Evolutionary conservation across 2,797 vertebrate genomes (phyloP).

Genomic region (Myotis myotis): DNA sequence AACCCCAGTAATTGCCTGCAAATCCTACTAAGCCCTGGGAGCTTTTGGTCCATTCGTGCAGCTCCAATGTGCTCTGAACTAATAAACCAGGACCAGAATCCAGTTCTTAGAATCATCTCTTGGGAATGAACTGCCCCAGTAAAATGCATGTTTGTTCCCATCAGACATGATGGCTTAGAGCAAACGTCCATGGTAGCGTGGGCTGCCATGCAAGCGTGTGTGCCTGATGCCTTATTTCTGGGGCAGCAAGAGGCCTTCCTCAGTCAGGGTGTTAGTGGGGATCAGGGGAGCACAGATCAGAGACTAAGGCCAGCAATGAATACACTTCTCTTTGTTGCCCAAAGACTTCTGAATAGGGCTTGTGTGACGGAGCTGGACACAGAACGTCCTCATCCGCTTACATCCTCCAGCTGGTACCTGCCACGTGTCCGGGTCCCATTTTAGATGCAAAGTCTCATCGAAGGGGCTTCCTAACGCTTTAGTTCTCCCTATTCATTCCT

Average conservation of each 20-base stretch:
- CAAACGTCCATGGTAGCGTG: not conserved
- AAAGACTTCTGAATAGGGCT: not conserved
- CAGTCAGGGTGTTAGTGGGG: fast-evolving
- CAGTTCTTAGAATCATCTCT: constrained; percentile 39
- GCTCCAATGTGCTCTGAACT: not conserved
- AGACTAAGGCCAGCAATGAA: not conserved
- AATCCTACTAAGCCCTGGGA: constrained; percentile 57
- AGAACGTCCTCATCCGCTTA: fast-evolving
- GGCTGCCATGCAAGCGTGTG: fast-evolving
- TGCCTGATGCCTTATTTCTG: not conserved
- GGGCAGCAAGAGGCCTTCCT: not conserved
- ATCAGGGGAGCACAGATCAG: not conserved
- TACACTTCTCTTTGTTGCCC: not conserved
- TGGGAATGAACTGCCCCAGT: not conserved
- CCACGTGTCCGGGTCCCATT: not conserved
- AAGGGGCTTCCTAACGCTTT: not conserved
- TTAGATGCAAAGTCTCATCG: not conserved
- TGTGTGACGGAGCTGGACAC: not conserved
- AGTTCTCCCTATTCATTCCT: not conserved
- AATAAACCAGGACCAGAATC: constrained; percentile 51
- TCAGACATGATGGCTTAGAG: not conserved
- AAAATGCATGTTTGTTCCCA: not conserved
- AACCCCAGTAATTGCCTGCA: constrained; percentile 51
- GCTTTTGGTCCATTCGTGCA: constrained; percentile 45
- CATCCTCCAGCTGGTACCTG: not conserved